phyloP scores from a whole-genome alignment of 64 coral and sea anemone genomes.

The Orbicella faveolata region DNA sequence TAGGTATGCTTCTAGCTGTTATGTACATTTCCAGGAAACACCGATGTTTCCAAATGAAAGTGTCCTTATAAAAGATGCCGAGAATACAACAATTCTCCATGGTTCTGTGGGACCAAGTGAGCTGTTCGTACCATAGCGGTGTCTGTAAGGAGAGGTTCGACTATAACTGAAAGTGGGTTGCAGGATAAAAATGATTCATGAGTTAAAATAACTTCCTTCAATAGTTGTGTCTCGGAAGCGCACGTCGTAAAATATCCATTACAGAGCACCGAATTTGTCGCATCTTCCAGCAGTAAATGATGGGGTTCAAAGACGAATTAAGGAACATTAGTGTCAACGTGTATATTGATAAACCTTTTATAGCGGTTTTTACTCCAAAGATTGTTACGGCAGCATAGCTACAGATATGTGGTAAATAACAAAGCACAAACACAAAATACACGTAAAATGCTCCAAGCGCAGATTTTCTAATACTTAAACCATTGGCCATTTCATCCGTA shows the following conservation, averaged over 20 bases:
- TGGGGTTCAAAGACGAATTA: not conserved
- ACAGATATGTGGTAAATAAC: not conserved
- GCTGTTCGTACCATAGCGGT: too few species aligned
- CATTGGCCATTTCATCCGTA: not conserved
- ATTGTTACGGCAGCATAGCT: not conserved
- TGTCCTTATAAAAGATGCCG: too few species aligned
- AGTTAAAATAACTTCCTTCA: too few species aligned
- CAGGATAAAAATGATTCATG: too few species aligned
- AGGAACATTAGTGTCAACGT: not conserved
- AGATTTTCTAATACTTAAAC: not conserved
- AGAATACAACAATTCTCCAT: too few species aligned
- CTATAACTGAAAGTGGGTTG: too few species aligned
- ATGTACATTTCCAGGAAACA: too few species aligned
- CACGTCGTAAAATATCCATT: not conserved
- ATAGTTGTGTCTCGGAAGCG: not conserved
- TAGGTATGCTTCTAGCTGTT: too few species aligned
- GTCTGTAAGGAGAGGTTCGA: too few species aligned
- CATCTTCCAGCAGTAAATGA: not conserved
- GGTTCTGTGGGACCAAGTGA: too few species aligned
- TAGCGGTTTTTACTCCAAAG: not conserved
- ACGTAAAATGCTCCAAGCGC: not conserved
- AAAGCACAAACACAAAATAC: not conserved
- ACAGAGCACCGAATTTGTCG: not conserved
- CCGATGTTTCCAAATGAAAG: too few species aligned
- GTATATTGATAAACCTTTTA: not conserved